These are phyloP conservation scores for Perizoma flavofasciatum DNA, from an alignment of 2,888 invertebrate genomes.

Conservation along the genomic window DNA sequence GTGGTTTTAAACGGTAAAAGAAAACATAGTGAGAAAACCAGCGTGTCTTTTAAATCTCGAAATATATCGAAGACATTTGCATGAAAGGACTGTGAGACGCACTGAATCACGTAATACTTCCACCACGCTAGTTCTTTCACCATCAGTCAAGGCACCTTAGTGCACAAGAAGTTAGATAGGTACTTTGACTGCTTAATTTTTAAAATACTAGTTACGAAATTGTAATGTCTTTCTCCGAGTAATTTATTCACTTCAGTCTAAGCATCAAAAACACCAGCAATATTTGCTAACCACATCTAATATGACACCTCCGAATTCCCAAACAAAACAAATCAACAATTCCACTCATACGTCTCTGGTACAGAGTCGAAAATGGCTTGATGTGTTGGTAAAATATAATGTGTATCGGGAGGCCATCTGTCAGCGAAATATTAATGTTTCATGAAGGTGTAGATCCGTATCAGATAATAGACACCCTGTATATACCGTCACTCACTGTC, in stretches of 20 bases:
- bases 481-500: conserved; percentile 66
- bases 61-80: too few relatives aligned
- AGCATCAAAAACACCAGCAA: conserved; percentile 7
- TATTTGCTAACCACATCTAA: conserved; percentile 51
- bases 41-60: too few relatives aligned
- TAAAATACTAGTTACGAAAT: too few relatives aligned
- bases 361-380: conserved; percentile 35
- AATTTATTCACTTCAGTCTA: conserved; percentile 15
- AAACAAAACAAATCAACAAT: conserved; percentile 13
- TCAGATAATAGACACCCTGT: conserved; percentile 78
- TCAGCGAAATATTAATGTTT: conserved; percentile 76
- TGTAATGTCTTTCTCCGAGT: background rate
- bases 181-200: too few relatives aligned
- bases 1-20: too few relatives aligned
- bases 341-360: conserved; percentile 2
- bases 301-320: conserved; percentile 51
- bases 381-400: conserved; percentile 47
- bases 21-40: too few relatives aligned
- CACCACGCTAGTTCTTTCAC: too few relatives aligned
- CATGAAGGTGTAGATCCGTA: conserved; percentile 77
- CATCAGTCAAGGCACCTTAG: too few relatives aligned
- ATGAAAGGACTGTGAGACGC: too few relatives aligned
- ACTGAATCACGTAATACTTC: too few relatives aligned
- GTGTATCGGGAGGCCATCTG: conserved; percentile 72
- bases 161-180: too few relatives aligned